Evolutionary conservation across 2,888 invertebrate species (phyloP).

Genomic region (Spilosoma lubricipeda): DNA sequence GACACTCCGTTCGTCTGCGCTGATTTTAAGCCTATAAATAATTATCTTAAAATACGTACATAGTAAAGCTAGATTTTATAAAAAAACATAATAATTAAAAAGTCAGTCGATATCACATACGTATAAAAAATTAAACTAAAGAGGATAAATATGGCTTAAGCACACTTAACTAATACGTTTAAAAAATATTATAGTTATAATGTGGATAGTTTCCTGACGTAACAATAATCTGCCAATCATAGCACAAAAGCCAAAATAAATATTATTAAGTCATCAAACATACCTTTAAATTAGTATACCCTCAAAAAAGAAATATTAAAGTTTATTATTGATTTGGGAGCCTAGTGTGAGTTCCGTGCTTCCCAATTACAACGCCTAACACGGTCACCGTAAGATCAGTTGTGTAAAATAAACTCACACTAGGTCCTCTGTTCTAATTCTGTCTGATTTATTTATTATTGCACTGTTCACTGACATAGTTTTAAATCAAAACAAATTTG

Average conservation of each 20-base stretch:
- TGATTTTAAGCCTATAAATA: slow-evolving; percentile 33
- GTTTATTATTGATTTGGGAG: background rate
- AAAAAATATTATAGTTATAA: background rate
- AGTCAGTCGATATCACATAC: slow-evolving; percentile 65
- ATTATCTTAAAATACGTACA: slow-evolving; percentile 36
- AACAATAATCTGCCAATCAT: too few species aligned
- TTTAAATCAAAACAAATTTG: background rate
- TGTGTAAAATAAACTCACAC: background rate
- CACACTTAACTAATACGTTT: slow-evolving; percentile 2
- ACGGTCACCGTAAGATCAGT: background rate
- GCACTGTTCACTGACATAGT: background rate
- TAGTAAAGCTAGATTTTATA: slow-evolving; percentile 39
- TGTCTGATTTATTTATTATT: background rate
- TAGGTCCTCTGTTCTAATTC: background rate
- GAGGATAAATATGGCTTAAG: slow-evolving; percentile 41
- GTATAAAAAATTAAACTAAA: slow-evolving; percentile 36
- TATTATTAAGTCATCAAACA: background rate
- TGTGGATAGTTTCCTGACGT: background rate
- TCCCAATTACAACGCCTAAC: background rate
- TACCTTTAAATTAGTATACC: background rate
- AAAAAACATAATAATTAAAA: slow-evolving; percentile 42
- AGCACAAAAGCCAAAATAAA: background rate
- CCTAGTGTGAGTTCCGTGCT: background rate
- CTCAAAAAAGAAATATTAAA: background rate
- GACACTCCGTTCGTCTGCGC: too few species aligned